These are phyloP conservation scores for Bellardia pandia DNA, from an alignment of 2,888 invertebrate species.

Conservation along the genomic window DNA sequence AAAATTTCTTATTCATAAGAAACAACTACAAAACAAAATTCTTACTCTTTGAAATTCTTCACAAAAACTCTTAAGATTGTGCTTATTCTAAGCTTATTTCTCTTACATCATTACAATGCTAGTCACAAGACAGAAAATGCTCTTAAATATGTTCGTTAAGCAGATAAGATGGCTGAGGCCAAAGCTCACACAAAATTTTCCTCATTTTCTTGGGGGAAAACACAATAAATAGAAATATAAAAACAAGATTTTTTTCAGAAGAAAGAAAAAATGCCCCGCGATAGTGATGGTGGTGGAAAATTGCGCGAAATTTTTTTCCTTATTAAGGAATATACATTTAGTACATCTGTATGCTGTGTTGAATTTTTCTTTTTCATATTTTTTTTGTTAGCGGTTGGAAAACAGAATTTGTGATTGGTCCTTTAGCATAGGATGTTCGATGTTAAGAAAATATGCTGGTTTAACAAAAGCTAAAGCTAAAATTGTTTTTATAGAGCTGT, in stretches of 20 bases:
- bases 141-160: constrained; percentile 51
- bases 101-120: constrained; percentile 16
- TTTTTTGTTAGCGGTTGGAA: constrained; percentile 58
- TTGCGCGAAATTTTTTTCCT: constrained; percentile 69
- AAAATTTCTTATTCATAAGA: neutral
- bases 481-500: constrained; percentile 24
- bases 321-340: constrained; percentile 23
- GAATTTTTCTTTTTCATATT: constrained; percentile 70
- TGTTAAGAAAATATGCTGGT: constrained; percentile 50
- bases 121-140: neutral
- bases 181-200: constrained; percentile 17
- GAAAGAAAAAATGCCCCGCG: constrained; percentile 40
- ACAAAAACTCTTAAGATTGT: constrained; percentile 21
- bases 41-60: neutral
- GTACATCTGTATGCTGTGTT: constrained; percentile 10
- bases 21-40: neutral
- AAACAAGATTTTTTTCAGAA: constrained; percentile 11
- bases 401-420: constrained; percentile 77
- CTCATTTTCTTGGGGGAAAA: constrained; percentile 44
- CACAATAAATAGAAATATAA: neutral
- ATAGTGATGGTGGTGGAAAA: constrained; percentile 67
- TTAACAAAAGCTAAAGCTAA: constrained; percentile 36
- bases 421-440: constrained; percentile 62
- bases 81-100: constrained; percentile 36
- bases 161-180: neutral